These are phyloP conservation scores for Hymenochirus boettgeri DNA, from an alignment of 2,113 vertebrate species.

Conservation along the genomic window DNA sequence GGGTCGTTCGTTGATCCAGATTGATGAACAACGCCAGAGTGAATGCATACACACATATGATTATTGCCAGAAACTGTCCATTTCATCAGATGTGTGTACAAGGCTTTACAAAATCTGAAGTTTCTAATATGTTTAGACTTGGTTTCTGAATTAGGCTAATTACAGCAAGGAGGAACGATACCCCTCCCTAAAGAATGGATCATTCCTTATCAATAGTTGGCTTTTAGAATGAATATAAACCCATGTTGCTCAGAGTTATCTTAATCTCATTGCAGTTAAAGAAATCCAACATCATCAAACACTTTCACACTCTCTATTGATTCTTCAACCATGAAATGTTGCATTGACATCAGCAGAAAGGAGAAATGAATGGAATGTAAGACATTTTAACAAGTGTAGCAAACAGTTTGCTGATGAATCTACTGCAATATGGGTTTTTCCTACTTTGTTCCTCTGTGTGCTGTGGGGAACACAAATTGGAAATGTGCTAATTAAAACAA, in stretches of 20 bases:
- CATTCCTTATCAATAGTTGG: constrained; percentile 28
- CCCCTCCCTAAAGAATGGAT: constrained; percentile 3
- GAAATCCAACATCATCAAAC: not conserved
- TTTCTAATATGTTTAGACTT: too few species aligned
- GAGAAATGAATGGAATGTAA: constrained; percentile 41
- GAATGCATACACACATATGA: too few species aligned
- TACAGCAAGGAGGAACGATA: too few species aligned
- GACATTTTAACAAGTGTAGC: constrained; percentile 33
- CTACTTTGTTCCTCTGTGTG: constrained; percentile 28
- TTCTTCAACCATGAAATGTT: constrained; percentile 40
- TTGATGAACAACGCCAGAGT: too few species aligned
- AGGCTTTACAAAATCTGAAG: too few species aligned
- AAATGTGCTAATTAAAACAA: constrained; percentile 36
- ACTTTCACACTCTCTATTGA: constrained; percentile 26
- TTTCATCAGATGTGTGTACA: too few species aligned
- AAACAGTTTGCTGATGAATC: constrained; percentile 35
- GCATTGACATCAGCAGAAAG: constrained; percentile 25
- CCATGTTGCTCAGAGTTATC: constrained; percentile 29
- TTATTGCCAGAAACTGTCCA: too few species aligned
- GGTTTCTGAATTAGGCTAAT: too few species aligned
- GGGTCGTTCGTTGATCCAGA: too few species aligned
- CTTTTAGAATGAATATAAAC: constrained; percentile 33
- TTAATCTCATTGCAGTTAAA: constrained; percentile 28
- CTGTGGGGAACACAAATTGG: not conserved
- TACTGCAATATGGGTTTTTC: constrained; percentile 9